Conservation (phyloP, 2,797 vertebrate genomes). For the Diplodus sargus region DNA sequence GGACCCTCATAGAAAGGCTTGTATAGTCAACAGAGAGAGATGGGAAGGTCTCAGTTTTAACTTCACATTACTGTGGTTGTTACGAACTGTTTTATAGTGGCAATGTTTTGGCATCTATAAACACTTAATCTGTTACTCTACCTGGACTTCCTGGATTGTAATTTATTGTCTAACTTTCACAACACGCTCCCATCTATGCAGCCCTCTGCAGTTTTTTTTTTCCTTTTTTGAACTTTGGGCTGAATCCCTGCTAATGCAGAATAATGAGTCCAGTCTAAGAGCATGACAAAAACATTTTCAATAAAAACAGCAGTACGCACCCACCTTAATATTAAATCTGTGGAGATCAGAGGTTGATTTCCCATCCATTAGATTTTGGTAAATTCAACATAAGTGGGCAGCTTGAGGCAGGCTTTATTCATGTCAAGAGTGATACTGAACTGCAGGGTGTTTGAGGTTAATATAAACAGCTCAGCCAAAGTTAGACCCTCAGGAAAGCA, state of each 20-base stretch:
- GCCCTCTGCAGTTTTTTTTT: no score
- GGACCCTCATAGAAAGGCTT: no score
- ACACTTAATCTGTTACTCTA: not conserved
- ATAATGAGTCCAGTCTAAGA: not conserved
- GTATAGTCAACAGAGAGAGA: no score
- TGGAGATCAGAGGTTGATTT: not conserved
- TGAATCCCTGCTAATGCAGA: not conserved
- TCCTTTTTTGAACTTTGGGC: not conserved
- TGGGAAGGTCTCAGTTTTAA: no score
- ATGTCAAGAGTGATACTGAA: not conserved
- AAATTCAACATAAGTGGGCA: not conserved
- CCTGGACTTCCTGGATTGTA: not conserved
- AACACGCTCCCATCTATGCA: not conserved
- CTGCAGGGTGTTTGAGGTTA: not conserved
- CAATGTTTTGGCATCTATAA: no score
- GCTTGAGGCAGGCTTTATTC: not conserved
- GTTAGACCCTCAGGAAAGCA: not conserved
- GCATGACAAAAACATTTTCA: not conserved
- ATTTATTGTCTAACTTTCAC: not conserved
- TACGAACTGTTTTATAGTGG: no score
- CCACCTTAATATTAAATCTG: not conserved
- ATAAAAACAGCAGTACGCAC: not conserved
- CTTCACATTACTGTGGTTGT: no score
- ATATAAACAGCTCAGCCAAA: conserved; percentile 15
- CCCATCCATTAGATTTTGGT: not conserved